These are phyloP conservation scores for Tachystola acroxantha DNA, from an alignment of 2,888 invertebrate species.

Conservation along the genomic window DNA sequence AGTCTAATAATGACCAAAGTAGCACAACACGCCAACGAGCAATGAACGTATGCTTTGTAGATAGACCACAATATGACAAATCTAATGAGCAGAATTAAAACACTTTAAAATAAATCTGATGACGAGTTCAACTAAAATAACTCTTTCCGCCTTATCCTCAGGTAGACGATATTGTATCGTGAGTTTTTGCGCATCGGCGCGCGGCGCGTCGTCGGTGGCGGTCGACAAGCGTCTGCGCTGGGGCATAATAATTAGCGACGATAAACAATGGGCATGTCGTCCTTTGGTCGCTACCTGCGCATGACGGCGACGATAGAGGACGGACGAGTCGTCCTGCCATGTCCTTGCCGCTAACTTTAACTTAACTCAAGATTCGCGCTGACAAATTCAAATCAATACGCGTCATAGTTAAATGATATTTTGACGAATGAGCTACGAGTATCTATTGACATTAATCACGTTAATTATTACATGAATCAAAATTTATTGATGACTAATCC, in stretches of 20 bases:
- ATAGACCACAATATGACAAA: background rate
- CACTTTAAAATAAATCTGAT: constrained; percentile 8
- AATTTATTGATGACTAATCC: background rate
- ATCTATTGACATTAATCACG: background rate
- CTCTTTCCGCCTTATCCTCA: constrained; percentile 33
- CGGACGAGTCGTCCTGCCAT: constrained; percentile 66
- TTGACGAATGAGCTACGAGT: background rate
- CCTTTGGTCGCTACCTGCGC: constrained; percentile 72
- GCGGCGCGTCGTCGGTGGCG: constrained; percentile 28
- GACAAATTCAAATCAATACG: constrained; percentile 12
- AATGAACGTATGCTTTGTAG: constrained; percentile 13
- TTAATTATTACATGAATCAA: background rate
- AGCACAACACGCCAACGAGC: constrained; percentile 33
- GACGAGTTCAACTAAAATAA: constrained; percentile 17
- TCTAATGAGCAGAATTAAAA: background rate
- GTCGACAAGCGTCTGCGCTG: constrained; percentile 45
- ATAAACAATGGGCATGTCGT: constrained; percentile 75
- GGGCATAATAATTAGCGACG: constrained; percentile 73
- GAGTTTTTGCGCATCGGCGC: constrained; percentile 52
- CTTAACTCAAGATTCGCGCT: constrained; percentile 36
- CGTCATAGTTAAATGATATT: constrained; percentile 4
- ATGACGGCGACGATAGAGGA: constrained; percentile 56
- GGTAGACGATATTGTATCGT: constrained; percentile 41
- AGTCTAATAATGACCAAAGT: constrained; percentile 42
- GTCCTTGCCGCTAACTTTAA: constrained; percentile 34